These are phyloP conservation scores for Remorina albescens DNA, from an alignment of 2,797 vertebrate species.

Conservation along the genomic window DNA sequence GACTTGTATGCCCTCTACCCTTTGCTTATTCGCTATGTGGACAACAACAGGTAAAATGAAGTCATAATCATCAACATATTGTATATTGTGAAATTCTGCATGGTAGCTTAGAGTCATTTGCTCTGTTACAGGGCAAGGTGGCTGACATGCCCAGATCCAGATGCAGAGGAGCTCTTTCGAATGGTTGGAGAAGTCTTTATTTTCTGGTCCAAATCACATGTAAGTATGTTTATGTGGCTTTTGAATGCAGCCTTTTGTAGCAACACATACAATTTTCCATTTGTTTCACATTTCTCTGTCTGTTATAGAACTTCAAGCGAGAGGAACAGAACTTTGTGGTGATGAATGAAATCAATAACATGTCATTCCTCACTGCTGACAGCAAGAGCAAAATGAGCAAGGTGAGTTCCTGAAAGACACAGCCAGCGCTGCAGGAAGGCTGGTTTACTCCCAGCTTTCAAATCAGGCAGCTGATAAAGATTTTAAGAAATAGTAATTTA, in stretches of 20 bases:
- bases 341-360: conserved; percentile 98
- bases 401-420: conserved; percentile 78
- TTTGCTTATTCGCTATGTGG: conserved; percentile 95
- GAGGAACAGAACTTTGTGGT: conserved; percentile 97
- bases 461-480: neutral
- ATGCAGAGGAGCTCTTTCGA: conserved; percentile 94
- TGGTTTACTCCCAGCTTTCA: conserved; percentile 4
- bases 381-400: conserved; percentile 99
- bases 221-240: conserved; percentile 76
- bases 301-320: conserved; percentile 85
- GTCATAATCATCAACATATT: neutral
- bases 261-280: neutral
- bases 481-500: neutral
- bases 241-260: neutral
- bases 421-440: neutral
- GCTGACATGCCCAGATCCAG: conserved; percentile 90
- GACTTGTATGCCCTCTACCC: conserved; percentile 96
- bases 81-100: neutral
- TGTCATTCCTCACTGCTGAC: conserved; percentile 98
- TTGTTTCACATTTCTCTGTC: neutral
- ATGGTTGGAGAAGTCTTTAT: conserved; percentile 98
- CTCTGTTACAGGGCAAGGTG: conserved; percentile 88
- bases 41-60: conserved; percentile 92
- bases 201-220: conserved; percentile 97
- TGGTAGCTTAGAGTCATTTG: neutral